Percentiles rank a stretch among this genome's conserved stretches.
Evolutionary conservation across 2,113 vertebrate genomes (phyloP).

Genomic region (Riparia riparia): DNA sequence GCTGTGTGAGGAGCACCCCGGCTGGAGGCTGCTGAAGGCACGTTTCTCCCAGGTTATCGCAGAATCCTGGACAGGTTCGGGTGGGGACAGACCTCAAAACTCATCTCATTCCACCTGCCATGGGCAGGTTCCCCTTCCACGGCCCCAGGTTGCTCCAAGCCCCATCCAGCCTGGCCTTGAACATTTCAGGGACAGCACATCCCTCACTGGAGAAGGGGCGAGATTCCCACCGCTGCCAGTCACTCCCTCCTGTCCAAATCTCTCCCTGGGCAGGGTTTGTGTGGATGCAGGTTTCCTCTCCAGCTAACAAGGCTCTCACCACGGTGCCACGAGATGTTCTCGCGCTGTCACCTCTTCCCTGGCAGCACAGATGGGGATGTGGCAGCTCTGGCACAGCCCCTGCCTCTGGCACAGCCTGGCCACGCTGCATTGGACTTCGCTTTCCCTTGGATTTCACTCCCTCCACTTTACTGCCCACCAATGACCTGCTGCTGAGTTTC

Average conservation of each 20-base stretch:
- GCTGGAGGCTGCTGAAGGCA: neutral
- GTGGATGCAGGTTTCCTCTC: neutral
- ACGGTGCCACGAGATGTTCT: neutral
- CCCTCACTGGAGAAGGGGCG: neutral
- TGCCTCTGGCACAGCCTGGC: neutral
- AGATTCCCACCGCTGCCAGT: neutral
- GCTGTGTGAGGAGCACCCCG: too few species aligned
- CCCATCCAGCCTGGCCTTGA: accelerated
- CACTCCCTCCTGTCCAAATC: accelerated
- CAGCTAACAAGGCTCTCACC: neutral
- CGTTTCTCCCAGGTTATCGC: accelerated
- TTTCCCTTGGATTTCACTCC: neutral
- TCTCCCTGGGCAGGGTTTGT: neutral
- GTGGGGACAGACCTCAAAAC: neutral
- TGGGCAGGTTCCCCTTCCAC: neutral
- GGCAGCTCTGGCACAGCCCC: neutral
- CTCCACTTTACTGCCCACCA: neutral
- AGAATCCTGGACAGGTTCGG: neutral
- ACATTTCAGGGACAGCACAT: neutral
- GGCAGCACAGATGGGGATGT: neutral
- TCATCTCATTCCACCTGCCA: neutral
- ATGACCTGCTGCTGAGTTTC: neutral
- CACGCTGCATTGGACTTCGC: accelerated
- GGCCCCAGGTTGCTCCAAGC: accelerated
- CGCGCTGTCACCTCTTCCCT: neutral